These are phyloP conservation scores for Menura novaehollandiae DNA, from an alignment of 2,113 vertebrate species.

Conservation along the genomic window DNA sequence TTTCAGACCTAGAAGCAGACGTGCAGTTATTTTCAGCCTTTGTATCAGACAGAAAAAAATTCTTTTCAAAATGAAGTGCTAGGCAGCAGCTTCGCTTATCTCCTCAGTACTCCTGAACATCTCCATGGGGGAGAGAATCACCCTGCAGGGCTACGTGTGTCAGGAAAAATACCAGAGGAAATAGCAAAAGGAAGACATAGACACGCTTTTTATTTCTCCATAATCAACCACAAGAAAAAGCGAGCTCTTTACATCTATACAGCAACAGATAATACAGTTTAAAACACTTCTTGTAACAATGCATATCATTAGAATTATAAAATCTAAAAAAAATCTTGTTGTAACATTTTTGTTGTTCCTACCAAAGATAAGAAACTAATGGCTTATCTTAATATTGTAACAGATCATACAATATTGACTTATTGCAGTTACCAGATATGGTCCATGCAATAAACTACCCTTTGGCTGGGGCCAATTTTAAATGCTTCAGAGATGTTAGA, in stretches of 20 bases:
- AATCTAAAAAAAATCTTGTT: neutral
- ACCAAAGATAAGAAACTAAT: neutral
- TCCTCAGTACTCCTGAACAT: neutral
- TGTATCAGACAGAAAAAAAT: neutral
- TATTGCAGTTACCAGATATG: neutral
- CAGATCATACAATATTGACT: neutral
- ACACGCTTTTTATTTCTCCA: neutral
- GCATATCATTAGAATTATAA: neutral
- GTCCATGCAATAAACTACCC: neutral
- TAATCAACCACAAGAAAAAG: neutral
- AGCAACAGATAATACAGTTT: neutral
- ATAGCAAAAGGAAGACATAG: neutral
- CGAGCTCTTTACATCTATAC: neutral
- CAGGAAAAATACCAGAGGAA: neutral
- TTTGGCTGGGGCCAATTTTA: neutral
- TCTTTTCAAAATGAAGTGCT: neutral
- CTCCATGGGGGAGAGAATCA: neutral
- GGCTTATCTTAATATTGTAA: neutral
- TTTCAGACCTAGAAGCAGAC: neutral
- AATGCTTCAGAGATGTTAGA: neutral
- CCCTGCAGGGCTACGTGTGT: neutral
- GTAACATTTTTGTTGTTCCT: neutral
- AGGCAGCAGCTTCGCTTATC: neutral
- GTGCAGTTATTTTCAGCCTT: neutral
- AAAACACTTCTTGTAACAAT: neutral